phyloP scores from a whole-genome alignment of 2,888 invertebrate genomes.

The Matsumyia berberina region DNA sequence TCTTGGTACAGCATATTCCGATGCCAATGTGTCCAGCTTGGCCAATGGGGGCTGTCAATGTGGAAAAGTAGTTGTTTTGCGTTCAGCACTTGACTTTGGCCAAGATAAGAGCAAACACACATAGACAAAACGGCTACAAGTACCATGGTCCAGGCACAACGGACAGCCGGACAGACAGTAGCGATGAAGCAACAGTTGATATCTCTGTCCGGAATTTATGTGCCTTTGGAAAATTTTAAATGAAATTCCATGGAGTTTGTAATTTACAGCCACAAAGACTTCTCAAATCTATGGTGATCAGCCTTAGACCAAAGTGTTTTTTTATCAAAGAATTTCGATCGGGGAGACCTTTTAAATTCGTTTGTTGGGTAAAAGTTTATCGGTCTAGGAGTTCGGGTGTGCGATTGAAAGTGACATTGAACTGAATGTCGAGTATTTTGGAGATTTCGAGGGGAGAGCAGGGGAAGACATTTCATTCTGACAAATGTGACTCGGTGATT shows the following conservation, averaged over 20 bases:
- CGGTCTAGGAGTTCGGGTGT: background rate
- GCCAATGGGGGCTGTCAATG: slow-evolving; percentile 67
- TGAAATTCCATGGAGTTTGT: slow-evolving; percentile 48
- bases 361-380: background rate
- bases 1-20: slow-evolving; percentile 43
- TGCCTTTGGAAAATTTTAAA: slow-evolving; percentile 68
- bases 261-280: slow-evolving; percentile 37
- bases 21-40: slow-evolving; percentile 34
- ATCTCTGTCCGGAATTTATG: slow-evolving; percentile 59
- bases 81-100: slow-evolving; percentile 66
- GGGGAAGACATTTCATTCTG: no score
- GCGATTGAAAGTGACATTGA: slow-evolving; percentile 5
- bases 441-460: no score
- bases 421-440: background rate
- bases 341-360: slow-evolving; percentile 16
- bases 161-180: slow-evolving; percentile 41
- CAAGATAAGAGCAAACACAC: slow-evolving; percentile 59
- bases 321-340: slow-evolving; percentile 31
- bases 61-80: slow-evolving; percentile 71
- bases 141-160: background rate
- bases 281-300: slow-evolving; percentile 1
- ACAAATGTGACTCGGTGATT: no score
- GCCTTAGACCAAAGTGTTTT: slow-evolving; percentile 4
- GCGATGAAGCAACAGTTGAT: slow-evolving; percentile 64
- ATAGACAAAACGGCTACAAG: slow-evolving; percentile 55